Evolutionary conservation across 2,888 invertebrate genomes (phyloP), one percentile per base, ranked within the genome.

Genomic region (Chalcosyrphus nemorum): DNA sequence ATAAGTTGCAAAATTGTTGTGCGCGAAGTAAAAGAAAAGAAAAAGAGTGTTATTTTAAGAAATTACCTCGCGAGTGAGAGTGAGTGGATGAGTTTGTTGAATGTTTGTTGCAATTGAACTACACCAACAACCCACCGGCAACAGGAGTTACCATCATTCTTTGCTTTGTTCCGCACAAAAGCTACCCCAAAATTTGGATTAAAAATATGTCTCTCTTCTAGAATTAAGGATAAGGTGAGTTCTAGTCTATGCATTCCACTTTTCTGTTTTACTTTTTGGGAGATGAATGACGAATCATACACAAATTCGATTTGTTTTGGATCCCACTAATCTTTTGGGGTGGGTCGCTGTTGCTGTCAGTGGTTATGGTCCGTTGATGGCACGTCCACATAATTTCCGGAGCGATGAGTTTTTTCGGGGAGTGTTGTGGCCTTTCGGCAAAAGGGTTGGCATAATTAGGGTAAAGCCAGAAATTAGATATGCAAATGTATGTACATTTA

Each of bases 81-180:
- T n/a, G n/a, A n/a, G 0, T 2, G 35, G 4, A 9, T 3, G 7
- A n/a, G 61, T 5, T 5, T 15, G 24, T 24, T n/a, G 11, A 59
- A 41, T 41, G 50, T n/a, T 35, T 27, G 19, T 38, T 15, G 41
- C 35, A 29, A 61, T 29, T 45, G 27, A 13, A 17, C 2, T 15
- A 38, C 5, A 47, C 61, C 52, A 72, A 61, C 72, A 50, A 11
- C 59, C 61, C 61, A 72, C 72, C 72, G 72, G 61, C 72, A 61
- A 52, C 50, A 47, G 70, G 56, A 70, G 21, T 54, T 41, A 66
- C 24, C 24, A 43, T 21, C 35, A 13, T 38, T 13, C 38, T 32
- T 45, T 17, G 6, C 57, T 45, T 70, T 24, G 47, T 5, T 47
- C 47, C 17, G 59, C 57, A 59, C 47, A 71, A 70, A 70, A 41